Evolutionary conservation across 2,888 invertebrate genomes (phyloP).

Genomic region (Ophioninae sp.): DNA sequence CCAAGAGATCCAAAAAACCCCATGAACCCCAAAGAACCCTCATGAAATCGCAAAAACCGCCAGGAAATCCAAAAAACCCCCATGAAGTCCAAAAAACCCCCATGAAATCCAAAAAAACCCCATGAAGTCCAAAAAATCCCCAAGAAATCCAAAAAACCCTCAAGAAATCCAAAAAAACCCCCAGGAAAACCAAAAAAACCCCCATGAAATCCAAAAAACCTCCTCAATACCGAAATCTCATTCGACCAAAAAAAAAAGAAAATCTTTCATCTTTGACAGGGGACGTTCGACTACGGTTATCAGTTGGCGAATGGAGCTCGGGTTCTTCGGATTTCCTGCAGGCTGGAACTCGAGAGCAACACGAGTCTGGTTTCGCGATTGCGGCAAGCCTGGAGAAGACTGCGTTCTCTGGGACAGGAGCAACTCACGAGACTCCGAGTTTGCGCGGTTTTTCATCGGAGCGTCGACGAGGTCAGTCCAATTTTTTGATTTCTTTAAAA

Average conservation of each 20-base stretch:
- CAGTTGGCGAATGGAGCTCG: slow-evolving; percentile 89
- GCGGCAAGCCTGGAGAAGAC: slow-evolving; percentile 86
- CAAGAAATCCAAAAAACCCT: no score
- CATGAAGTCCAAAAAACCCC: not conserved
- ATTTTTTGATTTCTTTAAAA: not conserved
- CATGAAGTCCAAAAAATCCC: not conserved
- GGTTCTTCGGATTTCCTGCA: slow-evolving; percentile 87
- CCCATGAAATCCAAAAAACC: not conserved
- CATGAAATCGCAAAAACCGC: no score
- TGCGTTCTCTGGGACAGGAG: slow-evolving; percentile 88
- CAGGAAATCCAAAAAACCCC: no score
- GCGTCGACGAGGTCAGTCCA: slow-evolving; percentile 78
- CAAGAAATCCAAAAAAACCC: no score
- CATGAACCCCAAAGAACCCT: no score
- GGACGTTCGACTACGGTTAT: slow-evolving; percentile 91
- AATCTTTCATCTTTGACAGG: slow-evolving; percentile 81
- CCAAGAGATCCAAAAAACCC: not conserved
- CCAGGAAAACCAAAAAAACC: not conserved
- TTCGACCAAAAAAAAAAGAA: not conserved
- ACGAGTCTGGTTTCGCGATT: slow-evolving; percentile 83
- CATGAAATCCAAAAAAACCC: no score
- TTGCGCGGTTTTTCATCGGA: slow-evolving; percentile 89
- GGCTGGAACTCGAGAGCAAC: slow-evolving; percentile 84
- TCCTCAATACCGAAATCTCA: not conserved
- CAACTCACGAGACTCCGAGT: slow-evolving; percentile 89